Evolutionary conservation across 1,140 invertebrate genomes (phyloP), one percentile per base, ranked within the genome.

Genomic region (Drosophila pandora): DNA sequence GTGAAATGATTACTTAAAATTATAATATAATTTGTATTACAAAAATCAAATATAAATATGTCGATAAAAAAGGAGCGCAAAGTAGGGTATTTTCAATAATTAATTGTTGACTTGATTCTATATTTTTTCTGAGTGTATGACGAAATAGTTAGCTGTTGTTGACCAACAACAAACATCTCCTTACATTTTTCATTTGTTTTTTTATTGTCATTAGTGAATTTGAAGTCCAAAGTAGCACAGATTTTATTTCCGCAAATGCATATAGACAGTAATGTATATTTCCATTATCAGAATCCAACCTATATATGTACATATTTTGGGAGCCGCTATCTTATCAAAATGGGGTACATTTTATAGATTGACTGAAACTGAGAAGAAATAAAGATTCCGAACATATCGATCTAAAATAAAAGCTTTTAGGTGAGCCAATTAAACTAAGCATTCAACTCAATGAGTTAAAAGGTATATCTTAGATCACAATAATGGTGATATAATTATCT

Each of bases 241-340:
- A 25, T 34, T 17, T n/a, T 21, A 2, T 4, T 39, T 7, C 25
- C 37, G 41, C 17, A 45, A 22, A 34, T 58, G 13, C 39, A n/a
- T 17, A 13, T 17, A 6, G 21, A 23, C 13, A 7, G 8, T 6
- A 25, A 23, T 37, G 22, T 9, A 12, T 28, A 37, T 12, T 10
- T 22, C 41, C 28, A 55, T 34, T 21, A 55, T 25, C 22, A 60
- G 13, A 25, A 10, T 28, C 2, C 7, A 37, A 22, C 5, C 0
- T 6, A 28, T 28, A n/a, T n/a, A n/a, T n/a, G n/a, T n/a, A 28
- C 5, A 3, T 37, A 59, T 60, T 60, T 64, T 13, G 0, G 32
- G 8, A n/a, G 50, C 12, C 13, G 39, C 25, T 62, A 63, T 65
- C 63, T 65, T 65, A 65, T 65, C 62, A 39, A 41, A 43, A 50